Conservation (phyloP, 1,140 invertebrate species). For the Sinella curviseta region DNA sequence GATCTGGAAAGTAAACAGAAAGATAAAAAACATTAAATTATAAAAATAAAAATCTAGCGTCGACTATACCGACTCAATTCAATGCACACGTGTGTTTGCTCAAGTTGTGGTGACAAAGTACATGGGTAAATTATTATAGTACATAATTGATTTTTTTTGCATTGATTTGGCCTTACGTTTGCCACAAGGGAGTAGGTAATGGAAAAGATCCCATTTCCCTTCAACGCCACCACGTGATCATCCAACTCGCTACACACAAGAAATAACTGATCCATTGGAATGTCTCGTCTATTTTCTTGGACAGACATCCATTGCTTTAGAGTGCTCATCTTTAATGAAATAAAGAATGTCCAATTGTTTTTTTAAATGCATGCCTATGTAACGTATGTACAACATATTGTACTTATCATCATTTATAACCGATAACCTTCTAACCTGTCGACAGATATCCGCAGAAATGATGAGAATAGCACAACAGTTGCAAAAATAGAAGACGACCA, state of each 20-base stretch:
- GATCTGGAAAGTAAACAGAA: no score
- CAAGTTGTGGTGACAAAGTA: no score
- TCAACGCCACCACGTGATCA: neutral
- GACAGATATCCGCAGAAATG: neutral
- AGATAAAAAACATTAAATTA: no score
- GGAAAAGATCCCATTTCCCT: neutral
- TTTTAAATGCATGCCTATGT: no score
- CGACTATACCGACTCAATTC: no score
- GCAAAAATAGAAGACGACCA: no score
- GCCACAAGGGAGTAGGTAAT: neutral
- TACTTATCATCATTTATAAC: neutral
- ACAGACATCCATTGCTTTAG: neutral
- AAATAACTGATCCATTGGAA: neutral
- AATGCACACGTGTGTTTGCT: no score
- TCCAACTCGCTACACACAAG: neutral
- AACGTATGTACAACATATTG: no score
- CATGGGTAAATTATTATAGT: no score
- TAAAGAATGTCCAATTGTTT: neutral
- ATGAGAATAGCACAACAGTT: neutral
- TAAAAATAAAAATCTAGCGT: no score
- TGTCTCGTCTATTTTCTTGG: neutral
- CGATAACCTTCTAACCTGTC: neutral
- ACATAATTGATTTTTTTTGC: no score
- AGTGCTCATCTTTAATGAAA: neutral
- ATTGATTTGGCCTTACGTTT: no score